A percentile compares a stretch with the other conserved stretches of the same genome.
Conservation (phyloP, 2,888 invertebrate species). For the Thymelicus acteon region DNA sequence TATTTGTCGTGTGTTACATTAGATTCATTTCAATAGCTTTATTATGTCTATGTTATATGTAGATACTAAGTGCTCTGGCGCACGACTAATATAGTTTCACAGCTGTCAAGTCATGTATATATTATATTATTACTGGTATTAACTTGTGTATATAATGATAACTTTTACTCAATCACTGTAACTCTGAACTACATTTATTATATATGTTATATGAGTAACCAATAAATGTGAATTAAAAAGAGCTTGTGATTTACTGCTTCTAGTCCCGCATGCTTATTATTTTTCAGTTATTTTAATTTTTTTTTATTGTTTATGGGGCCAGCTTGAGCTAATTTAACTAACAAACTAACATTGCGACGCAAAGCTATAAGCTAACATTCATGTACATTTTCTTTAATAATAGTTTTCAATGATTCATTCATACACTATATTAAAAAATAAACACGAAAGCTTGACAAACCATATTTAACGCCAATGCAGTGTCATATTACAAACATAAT, state of each 20-base stretch:
- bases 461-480: neutral
- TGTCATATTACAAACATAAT: neutral
- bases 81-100: conserved; percentile 30
- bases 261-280: conserved; percentile 79
- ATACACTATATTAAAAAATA: neutral
- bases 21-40: conserved; percentile 23
- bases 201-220: conserved; percentile 71
- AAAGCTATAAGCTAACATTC: conserved; percentile 26
- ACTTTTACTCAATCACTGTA: conserved; percentile 66
- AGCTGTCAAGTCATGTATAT: conserved; percentile 34
- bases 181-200: conserved; percentile 53
- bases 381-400: neutral
- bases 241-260: conserved; percentile 81
- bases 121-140: conserved; percentile 36
- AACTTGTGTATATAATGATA: conserved; percentile 50
- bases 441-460: neutral
- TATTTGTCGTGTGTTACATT: conserved; percentile 29
- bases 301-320: conserved; percentile 60
- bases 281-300: conserved; percentile 55
- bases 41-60: conserved; percentile 1
- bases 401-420: neutral
- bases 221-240: conserved; percentile 79
- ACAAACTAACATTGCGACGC: conserved; percentile 36
- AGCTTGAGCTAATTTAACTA: conserved; percentile 54
- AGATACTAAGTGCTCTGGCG: conserved; percentile 11